Evolutionary conservation across 1,140 invertebrate genomes (phyloP), one percentile per base, ranked within the genome.

Genomic region (Drosophila suzukii): DNA sequence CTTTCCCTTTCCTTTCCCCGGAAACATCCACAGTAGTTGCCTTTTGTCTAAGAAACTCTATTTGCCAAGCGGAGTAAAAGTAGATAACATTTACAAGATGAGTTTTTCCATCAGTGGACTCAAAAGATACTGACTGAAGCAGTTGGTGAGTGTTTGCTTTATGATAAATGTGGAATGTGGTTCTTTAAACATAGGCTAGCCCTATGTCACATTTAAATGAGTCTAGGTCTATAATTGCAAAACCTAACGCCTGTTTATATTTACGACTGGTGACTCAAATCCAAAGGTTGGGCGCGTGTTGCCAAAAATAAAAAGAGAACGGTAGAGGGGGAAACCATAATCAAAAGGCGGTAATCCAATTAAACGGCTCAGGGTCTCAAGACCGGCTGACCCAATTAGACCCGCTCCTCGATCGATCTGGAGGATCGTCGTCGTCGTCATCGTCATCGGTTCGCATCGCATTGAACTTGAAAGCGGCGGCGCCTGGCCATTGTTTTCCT

Each of bases 331-430:
- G 63, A 38, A 65, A 46, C 44, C 34, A 55, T 78, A 90, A 91
- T 91, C 68, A 84, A 91, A 88, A 91, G 88, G 88, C 88, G 88
- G 88, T 88, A 91, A 91, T 91, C 88, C 88, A 91, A 91, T 91
- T 91, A 91, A 84, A 84, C 78, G 84, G 74, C 74, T 75, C 76
- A 55, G 50, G 44, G 57, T 66, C 68, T 47, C 39, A 3, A 80
- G 83, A 76, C 79, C 75, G 60, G 80, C 75, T 89, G 84, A 91
- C 88, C 88, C 88, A 91, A 91, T 91, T 91, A 91, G 88, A 43
- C 56, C 63, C 71, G 85, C 84, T 82, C 59, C 62, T 60, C 71
- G 58, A 78, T 75, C 74, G 50, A 78, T 56, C 63, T 60, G 49
- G 63, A 38, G 54, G 55, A 54, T 59, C 32, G 43, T 43, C 50